Evolutionary conservation across 2,113 vertebrate species (phyloP).

Genomic region (Phyllostomus hastatus): DNA sequence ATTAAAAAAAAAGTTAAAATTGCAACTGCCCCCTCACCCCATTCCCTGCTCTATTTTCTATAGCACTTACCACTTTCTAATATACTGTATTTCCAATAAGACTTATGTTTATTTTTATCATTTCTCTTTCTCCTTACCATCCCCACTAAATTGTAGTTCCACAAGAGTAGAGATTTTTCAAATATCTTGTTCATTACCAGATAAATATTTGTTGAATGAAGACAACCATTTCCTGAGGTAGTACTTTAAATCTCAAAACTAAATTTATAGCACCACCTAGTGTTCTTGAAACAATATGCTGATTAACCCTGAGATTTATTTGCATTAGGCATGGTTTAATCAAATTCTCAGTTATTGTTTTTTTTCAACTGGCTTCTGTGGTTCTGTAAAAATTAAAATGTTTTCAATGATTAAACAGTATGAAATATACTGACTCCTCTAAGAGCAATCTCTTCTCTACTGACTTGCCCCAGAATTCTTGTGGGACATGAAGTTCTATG

Average conservation of each 20-base stretch:
- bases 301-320: neutral
- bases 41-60: neutral
- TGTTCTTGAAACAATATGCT: slow-evolving; percentile 17
- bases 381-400: slow-evolving; percentile 13
- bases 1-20: neutral
- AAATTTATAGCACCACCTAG: slow-evolving; percentile 58
- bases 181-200: slow-evolving; percentile 23
- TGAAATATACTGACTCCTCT: neutral
- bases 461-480: neutral
- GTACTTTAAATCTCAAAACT: slow-evolving; percentile 15
- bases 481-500: neutral
- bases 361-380: neutral
- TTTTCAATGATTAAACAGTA: neutral
- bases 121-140: neutral
- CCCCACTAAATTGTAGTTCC: neutral
- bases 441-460: neutral
- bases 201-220: slow-evolving; percentile 3
- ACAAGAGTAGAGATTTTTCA: neutral
- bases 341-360: neutral
- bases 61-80: neutral
- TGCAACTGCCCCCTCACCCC: neutral
- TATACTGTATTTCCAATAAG: neutral
- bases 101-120: neutral
- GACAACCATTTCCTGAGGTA: neutral
- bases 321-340: neutral